Base-by-base conservation (phyloP, 2,113 vertebrate genomes). In the Eudyptes chrysolophus region DNA sequence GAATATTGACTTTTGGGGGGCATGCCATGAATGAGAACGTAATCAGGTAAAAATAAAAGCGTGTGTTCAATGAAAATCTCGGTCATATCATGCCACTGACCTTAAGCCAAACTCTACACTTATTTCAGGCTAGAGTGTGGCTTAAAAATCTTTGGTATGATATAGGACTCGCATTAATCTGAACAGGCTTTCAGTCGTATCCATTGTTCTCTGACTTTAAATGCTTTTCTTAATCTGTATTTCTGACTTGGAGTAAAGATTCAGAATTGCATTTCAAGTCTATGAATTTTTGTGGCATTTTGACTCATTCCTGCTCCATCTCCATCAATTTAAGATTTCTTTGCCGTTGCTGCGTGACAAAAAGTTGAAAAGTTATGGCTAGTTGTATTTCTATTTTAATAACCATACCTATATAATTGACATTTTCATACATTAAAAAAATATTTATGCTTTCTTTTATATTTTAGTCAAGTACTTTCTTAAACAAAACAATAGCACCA, bases 381-480 rank as follows among this genome's bases (percentile, higher is more conserved):
- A 98, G 69, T 96, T 88, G 87, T 97, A 97, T 94, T 95, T 96
- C 94, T 97, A 91, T 96, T 98, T 98, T 93, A 98, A 96, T 95
- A 98, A 98, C 95, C 97, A 96, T 97, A 98, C 90, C 95, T 98
- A 98, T 95, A 98, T 97, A 98, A 97, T 97, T 97, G 96, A 96
- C 58, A 94, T 97, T 98, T 98, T 97, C 90, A 97, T 97, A 98
- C 97, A 95, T 98, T 98, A 98, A 98, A 98, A 98, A 98, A 98
- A 99, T 98, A 98, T 98, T 98, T 98, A 98, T 98, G 97, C 97
- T 98, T 98, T 98, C 96, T 98, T 97, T 97, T 97, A 97, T 98
- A 98, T 98, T 98, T 98, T 96, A 98, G 97, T 98, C 98, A 99
- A 99, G 98, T 99, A 98, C 98, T 99, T 98, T 98, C 98, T 98